Base-by-base conservation (phyloP, 2,113 vertebrate species). In the Felis chaus region DNA sequence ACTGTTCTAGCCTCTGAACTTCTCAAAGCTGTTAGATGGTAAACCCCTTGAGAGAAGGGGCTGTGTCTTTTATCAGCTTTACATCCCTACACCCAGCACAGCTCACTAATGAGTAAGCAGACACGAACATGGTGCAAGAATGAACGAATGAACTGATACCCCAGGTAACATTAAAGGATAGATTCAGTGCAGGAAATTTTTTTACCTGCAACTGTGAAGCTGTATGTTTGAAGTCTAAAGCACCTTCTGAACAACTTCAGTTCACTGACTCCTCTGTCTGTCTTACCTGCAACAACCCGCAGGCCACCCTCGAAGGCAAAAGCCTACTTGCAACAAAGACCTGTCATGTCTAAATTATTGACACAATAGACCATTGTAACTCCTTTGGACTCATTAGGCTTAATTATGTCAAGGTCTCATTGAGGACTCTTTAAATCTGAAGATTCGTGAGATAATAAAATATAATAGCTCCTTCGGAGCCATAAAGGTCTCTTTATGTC, bases 401-500 rank as follows among this genome's bases (percentile, higher is more conserved):
- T 98, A 98, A 99, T 98, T 98, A 97, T 98, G 95, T 97, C 98
- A 98, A 98, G 95, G 95, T 98, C 97, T 99, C 25, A 29, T 97
- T 19, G 93, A 98, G 95, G 98, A 98, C 97, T 98, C 97, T 98
- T 98, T 98, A 98, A 99, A 98, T 98, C 98, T 97, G 97, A 98
- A 96, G 93, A 98, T 98, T 98, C 97, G 97, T 97, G 98, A 98
- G 97, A 97, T 98, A 98, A 98, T 99, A 99, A 98, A 99, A 98
- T 90, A 73, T 98, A 98, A 99, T 97, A 96, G 97, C 89, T 98
- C 97, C 98, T 98, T 74, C 83, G 96, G 97, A 98, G 93, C 97
- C 97, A 97, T 98, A 98, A 98, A 98, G 66, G 97, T 97, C 95
- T 98, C 96, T 98, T 98, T 98, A 98, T 98, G 98, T 98, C 98